Evolutionary conservation across 2,797 vertebrate species (phyloP).

Genomic region (Enteromius paludinosus): DNA sequence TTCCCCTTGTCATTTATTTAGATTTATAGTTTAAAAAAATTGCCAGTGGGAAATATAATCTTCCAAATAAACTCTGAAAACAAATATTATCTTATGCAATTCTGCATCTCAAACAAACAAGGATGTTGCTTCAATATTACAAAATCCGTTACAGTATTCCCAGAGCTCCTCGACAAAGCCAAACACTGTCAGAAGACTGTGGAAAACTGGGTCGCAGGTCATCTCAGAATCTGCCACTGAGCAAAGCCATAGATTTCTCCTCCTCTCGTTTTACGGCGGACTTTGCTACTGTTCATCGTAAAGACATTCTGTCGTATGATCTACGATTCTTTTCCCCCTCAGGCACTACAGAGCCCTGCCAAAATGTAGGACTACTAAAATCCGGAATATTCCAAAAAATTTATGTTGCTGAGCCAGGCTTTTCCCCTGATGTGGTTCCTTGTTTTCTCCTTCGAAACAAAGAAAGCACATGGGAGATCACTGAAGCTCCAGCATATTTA

Average conservation of each 20-base stretch:
- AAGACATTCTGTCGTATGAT: constrained; percentile 70
- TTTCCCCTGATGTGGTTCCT: constrained; percentile 14
- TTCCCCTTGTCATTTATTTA: neutral
- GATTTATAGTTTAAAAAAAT: neutral
- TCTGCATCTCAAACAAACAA: neutral
- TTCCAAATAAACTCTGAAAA: neutral
- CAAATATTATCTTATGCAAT: neutral
- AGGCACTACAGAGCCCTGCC: constrained; percentile 58
- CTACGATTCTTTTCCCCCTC: constrained; percentile 63
- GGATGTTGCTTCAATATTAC: constrained; percentile 16
- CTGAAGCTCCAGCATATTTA: neutral
- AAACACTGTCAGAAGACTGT: neutral
- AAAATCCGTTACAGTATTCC: neutral
- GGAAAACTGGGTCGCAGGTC: constrained; percentile 51
- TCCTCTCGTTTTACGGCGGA: constrained; percentile 67
- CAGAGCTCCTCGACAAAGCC: constrained; percentile 17
- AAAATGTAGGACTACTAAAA: constrained; percentile 64
- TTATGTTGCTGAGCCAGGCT: constrained; percentile 65
- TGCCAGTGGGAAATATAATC: neutral
- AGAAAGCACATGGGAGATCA: constrained; percentile 26
- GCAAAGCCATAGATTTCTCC: constrained; percentile 50
- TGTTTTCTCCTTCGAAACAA: constrained; percentile 52
- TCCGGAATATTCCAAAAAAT: constrained; percentile 73
- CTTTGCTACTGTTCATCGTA: constrained; percentile 74
- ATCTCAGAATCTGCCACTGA: constrained; percentile 42